Percentiles rank a stretch among this genome's conserved stretches.
Conservation (phyloP, 2,113 vertebrate species). For the Terrapene triunguis region DNA sequence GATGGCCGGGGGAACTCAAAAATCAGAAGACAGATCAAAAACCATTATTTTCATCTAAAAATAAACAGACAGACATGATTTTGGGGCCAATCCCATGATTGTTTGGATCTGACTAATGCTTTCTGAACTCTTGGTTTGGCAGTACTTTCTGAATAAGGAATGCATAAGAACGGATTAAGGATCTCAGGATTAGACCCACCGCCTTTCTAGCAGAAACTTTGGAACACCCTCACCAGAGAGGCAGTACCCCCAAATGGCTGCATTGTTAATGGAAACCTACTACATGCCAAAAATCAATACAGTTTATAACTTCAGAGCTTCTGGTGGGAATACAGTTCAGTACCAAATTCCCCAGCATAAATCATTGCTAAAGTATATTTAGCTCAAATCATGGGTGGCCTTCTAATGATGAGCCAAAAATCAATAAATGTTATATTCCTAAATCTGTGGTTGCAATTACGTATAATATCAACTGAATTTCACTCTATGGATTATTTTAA, state of each 20-base stretch:
- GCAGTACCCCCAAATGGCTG: not conserved
- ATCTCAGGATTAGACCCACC: not conserved
- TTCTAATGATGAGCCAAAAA: conserved; percentile 31
- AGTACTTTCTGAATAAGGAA: not conserved
- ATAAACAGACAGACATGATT: not conserved
- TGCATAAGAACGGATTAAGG: not conserved
- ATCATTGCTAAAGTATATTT: conserved; percentile 42
- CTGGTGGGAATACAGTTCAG: conserved; percentile 37
- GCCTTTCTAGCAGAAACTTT: not conserved
- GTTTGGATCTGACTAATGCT: not conserved
- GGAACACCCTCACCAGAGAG: not conserved
- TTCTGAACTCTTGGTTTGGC: not conserved
- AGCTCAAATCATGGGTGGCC: conserved; percentile 46
- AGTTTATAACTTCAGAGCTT: conserved; percentile 6
- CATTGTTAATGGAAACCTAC: not conserved
- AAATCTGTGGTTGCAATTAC: conserved; percentile 50
- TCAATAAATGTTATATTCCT: conserved; percentile 21
- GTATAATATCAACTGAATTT: conserved; percentile 51
- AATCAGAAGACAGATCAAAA: conserved; percentile 24
- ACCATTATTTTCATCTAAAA: conserved; percentile 5
- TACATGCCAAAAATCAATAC: conserved; percentile 7
- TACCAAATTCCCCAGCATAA: conserved; percentile 34
- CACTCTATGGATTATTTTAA: conserved; percentile 47
- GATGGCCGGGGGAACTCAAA: not conserved
- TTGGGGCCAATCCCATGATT: not conserved